Percentiles rank a stretch among this genome's conserved stretches.
These are phyloP conservation scores for Xenopus laevis DNA, from an alignment of 2,113 vertebrate species.

Conservation along the genomic window DNA sequence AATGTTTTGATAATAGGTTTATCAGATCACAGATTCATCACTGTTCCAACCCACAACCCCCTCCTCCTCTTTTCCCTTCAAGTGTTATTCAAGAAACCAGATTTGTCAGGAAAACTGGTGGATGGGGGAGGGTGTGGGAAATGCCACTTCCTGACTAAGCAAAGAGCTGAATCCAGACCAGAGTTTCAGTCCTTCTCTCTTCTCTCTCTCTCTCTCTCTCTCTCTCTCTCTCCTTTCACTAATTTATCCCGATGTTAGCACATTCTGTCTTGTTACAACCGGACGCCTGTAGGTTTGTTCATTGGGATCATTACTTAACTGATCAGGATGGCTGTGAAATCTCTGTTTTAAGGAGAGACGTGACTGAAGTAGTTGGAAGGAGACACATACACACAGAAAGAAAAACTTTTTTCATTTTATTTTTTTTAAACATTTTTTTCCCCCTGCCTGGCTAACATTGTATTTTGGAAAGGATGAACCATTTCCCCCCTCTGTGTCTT, in stretches of 20 bases:
- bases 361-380: slow-evolving; percentile 68
- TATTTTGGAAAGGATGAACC: slow-evolving; percentile 5
- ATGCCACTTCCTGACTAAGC: slow-evolving; percentile 77
- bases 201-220: slow-evolving; percentile 50
- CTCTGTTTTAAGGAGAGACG: slow-evolving; percentile 70
- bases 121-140: slow-evolving; percentile 56
- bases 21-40: slow-evolving; percentile 50
- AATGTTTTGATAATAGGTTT: slow-evolving; percentile 58
- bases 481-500: slow-evolving; percentile 53
- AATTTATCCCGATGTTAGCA: slow-evolving; percentile 82
- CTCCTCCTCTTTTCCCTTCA: slow-evolving; percentile 48
- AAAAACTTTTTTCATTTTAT: slow-evolving; percentile 37
- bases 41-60: slow-evolving; percentile 23
- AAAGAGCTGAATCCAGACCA: slow-evolving; percentile 78
- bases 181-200: slow-evolving; percentile 78
- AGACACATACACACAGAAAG: slow-evolving; percentile 48
- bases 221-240: slow-evolving; percentile 61
- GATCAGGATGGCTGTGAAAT: slow-evolving; percentile 70
- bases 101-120: slow-evolving; percentile 71
- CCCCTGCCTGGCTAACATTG: background rate
- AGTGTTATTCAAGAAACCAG: slow-evolving; percentile 76
- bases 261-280: slow-evolving; percentile 78
- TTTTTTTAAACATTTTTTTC: slow-evolving; percentile 5
- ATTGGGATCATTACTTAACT: slow-evolving; percentile 78
- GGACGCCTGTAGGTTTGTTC: slow-evolving; percentile 77